Evolutionary conservation across 2,888 invertebrate species (phyloP).

Genomic region (Oxyscelio sp.): DNA sequence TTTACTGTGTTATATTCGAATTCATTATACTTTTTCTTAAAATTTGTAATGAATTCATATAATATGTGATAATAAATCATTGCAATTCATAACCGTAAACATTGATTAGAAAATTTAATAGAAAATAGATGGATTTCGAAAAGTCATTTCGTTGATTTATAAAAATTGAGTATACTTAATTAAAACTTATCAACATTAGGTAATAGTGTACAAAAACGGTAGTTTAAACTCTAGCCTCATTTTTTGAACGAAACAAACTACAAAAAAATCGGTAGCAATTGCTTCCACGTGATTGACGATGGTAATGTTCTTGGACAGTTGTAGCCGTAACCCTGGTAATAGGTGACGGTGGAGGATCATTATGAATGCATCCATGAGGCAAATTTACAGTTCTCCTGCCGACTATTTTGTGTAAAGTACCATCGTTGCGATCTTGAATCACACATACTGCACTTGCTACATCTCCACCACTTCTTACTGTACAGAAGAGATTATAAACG

Average conservation of each 20-base stretch:
- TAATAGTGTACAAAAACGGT: neutral
- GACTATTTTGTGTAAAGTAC: neutral
- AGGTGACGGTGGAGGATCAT: neutral
- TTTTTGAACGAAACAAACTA: slow-evolving; percentile 49
- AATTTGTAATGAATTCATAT: no score
- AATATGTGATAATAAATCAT: no score
- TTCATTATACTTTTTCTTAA: no score
- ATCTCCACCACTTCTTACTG: slow-evolving; percentile 29
- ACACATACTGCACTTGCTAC: slow-evolving; percentile 37
- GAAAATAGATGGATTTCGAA: slow-evolving; percentile 4
- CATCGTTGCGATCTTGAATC: slow-evolving; percentile 45
- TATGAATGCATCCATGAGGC: neutral
- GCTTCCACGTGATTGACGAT: slow-evolving; percentile 11
- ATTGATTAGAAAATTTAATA: no score
- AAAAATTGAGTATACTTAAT: neutral
- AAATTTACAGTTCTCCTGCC: neutral
- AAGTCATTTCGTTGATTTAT: neutral
- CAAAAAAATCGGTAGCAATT: slow-evolving; percentile 44
- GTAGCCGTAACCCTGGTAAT: neutral
- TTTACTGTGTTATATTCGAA: no score
- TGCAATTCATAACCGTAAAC: no score
- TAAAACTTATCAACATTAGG: neutral
- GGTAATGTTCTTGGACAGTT: slow-evolving; percentile 37
- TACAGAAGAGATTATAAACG: slow-evolving; percentile 49
- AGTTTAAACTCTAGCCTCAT: slow-evolving; percentile 57